Percentiles rank a stretch among this genome's conserved stretches.
phyloP scores from a whole-genome alignment of 2,113 vertebrate species.

The Andinoacara biseriatus region DNA sequence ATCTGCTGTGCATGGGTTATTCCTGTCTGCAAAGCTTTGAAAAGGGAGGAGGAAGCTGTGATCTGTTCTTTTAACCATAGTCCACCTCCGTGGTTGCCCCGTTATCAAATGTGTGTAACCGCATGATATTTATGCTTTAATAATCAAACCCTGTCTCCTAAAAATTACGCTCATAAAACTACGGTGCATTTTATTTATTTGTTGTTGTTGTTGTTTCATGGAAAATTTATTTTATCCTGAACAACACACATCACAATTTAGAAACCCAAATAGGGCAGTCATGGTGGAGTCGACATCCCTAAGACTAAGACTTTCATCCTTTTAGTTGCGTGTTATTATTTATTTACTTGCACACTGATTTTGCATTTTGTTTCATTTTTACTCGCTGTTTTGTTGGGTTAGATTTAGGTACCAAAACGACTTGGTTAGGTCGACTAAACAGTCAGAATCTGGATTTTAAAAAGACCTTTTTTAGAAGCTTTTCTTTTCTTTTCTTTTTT shows the following conservation, averaged over 20 bases:
- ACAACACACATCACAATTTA: background rate
- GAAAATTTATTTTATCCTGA: background rate
- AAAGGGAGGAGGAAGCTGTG: conserved; percentile 57
- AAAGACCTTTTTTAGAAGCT: background rate
- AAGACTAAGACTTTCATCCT: background rate
- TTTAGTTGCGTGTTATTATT: background rate
- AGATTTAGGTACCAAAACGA: background rate
- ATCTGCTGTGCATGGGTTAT: conserved; percentile 53
- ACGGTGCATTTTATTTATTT: background rate
- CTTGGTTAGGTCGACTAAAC: background rate
- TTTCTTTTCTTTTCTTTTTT: background rate
- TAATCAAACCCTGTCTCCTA: conserved; percentile 17
- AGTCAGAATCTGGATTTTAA: background rate
- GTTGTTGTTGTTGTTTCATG: background rate
- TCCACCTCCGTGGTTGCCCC: conserved; percentile 62
- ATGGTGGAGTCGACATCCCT: background rate
- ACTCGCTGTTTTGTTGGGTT: background rate
- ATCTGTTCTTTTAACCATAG: conserved; percentile 77
- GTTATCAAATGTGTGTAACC: conserved; percentile 71
- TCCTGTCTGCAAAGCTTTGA: conserved; percentile 66
- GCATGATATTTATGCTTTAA: conserved; percentile 69
- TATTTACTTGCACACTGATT: background rate
- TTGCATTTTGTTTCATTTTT: background rate
- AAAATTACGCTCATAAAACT: background rate
- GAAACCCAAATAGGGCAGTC: background rate